These are phyloP conservation scores for Dryadula phaetusa DNA, from an alignment of 2,888 invertebrate species.

Conservation along the genomic window DNA sequence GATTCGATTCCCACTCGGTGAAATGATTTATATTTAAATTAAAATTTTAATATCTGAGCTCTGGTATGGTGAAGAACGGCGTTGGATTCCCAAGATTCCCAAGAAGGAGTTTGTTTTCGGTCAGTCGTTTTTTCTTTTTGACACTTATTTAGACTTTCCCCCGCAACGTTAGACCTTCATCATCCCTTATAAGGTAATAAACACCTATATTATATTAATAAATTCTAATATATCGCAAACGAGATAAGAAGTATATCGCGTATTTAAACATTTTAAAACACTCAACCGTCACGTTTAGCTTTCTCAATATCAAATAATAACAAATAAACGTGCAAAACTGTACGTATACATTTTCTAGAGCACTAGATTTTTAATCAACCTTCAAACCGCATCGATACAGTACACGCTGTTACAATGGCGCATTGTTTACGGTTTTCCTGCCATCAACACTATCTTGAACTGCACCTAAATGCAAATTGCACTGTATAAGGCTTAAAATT, in stretches of 20 bases:
- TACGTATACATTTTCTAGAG: not conserved
- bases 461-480: conserved; percentile 21
- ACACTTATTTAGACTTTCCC: too few relatives aligned
- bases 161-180: too few relatives aligned
- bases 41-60: too few relatives aligned
- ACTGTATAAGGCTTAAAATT: not conserved
- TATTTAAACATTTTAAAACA: not conserved
- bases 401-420: conserved; percentile 17
- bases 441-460: conserved; percentile 17
- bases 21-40: too few relatives aligned
- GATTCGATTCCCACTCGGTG: too few relatives aligned
- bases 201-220: not conserved
- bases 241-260: too few relatives aligned
- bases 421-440: conserved; percentile 25
- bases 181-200: not conserved
- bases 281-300: not conserved
- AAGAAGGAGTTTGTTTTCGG: too few relatives aligned
- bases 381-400: conserved; percentile 21
- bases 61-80: too few relatives aligned
- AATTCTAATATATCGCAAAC: not conserved
- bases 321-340: not conserved
- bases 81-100: too few relatives aligned
- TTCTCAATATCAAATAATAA: not conserved
- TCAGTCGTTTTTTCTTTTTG: too few relatives aligned
- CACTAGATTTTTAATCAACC: conserved; percentile 13